Base-by-base conservation (phyloP, 1,140 invertebrate species). In the Coenobita brevimanus region DNA sequence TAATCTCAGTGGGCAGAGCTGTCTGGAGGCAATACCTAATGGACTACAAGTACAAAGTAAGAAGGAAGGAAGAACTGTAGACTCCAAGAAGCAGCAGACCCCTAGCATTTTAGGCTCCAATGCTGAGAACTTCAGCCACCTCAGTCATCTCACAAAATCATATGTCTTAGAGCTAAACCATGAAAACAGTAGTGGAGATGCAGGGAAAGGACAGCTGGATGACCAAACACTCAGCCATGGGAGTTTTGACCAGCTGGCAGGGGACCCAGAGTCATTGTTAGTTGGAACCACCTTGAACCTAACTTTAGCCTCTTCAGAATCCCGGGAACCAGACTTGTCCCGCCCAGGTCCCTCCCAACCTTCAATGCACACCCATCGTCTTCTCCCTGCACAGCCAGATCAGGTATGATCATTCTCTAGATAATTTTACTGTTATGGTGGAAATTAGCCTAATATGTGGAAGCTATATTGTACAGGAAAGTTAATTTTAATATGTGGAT, bases 261-360 rank as follows among this genome's bases (percentile, higher is more conserved):
- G 27, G n/a, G 21, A 79, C 30, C 33, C 41, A 21, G 75, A 24
- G 24, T 60, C n/a, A 13, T 79, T 75, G 3, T 38, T 85, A 30
- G 60, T 41, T 21, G n/a, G n/a, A n/a, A 67, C 38, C n/a, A 46
- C 73, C 6, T 62, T 79, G n/a, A 78, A 46, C 62, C n/a, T 79
- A 3, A 76, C 15, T 30, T 27, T 79, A 33, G 76, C 83, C 30
- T 79, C 83, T n/a, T 86, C 83, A 50, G 69, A 86, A 36, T 33
- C 36, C 8, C 46, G 41, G 21, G 67, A 73, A 75, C 54, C 82
- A 38, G 67, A 57, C 69, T 73, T 79, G 6, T 36, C 75, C 24
- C 24, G 78, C 3, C 83, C 73, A 33, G 83, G 83, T 4, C 17
- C 83, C 13, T 79, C 83, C n/a, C 83, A 86, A 21, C 75, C 64